A percentile compares a stretch with the other conserved stretches of the same genome.
These are phyloP conservation scores for Rhegmatorhina hoffmannsi DNA, from an alignment of 2,113 vertebrate genomes.

Conservation along the genomic window DNA sequence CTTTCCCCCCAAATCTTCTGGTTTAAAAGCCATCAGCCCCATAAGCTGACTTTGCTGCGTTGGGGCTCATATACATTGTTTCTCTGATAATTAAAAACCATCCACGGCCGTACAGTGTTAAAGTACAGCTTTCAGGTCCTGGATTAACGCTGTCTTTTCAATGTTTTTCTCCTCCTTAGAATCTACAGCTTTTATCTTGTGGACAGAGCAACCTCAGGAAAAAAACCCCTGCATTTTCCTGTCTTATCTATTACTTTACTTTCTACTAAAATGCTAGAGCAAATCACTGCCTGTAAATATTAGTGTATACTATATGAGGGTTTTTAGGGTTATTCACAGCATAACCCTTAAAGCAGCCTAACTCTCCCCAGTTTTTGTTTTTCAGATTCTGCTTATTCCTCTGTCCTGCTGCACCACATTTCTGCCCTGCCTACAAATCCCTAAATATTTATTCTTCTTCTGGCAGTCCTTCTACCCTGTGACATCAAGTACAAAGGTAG, in stretches of 20 bases:
- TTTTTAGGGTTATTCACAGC: not conserved
- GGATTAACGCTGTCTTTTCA: not conserved
- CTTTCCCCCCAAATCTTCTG: not conserved
- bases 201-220: not conserved
- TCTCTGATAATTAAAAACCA: not conserved
- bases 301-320: not conserved
- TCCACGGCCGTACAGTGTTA: not conserved
- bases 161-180: not conserved
- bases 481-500: not conserved
- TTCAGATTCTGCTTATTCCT: not conserved
- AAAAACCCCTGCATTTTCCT: not conserved
- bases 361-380: not conserved
- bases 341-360: not conserved
- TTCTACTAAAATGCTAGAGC: not conserved
- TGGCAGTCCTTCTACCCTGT: not conserved
- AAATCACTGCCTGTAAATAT: not conserved
- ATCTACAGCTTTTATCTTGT: not conserved
- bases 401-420: not conserved
- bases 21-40: not conserved
- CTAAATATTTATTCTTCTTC: not conserved
- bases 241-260: not conserved
- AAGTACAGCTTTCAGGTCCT: not conserved
- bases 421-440: not conserved
- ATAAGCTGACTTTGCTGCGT: not conserved
- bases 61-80: not conserved